Evolutionary conservation across 2,888 invertebrate genomes (phyloP), one percentile per base, ranked within the genome.

Genomic region (Eristalinus sepulchralis): DNA sequence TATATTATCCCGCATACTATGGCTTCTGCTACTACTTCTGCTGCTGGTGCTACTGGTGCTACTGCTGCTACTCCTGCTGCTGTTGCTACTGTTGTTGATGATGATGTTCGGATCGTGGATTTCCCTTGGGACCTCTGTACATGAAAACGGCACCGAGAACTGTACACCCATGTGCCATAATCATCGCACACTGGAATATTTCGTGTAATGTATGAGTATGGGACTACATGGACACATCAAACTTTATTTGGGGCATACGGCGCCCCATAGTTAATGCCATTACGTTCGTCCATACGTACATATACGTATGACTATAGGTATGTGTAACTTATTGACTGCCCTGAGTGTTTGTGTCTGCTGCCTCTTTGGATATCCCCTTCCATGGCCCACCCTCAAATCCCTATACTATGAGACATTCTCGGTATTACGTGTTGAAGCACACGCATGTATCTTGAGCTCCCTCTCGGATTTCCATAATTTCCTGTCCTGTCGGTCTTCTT

Each of bases 151-250:
- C 88, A 88, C 85, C 86, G 88, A 88, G 88, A 88, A 88, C 85
- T 88, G 88, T 91, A 91, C 92, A 92, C 92, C 91, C 92, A 92
- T 91, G 92, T 91, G 92, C 92, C 91, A 92, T 92, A 91, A 91
- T 90, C 91, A 90, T 90, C 90, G 90, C 92, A 90, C 91, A 90
- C 89, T 91, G 91, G 91, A 92, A 91, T 92, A 90, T 89, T 89
- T 88, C 88, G 88, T 89, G 88, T 89, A 90, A 91, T 89, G 89
- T 89, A 89, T 88, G 89, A 89, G 87, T 88, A 91, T 90, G 90
- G 89, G 88, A 89, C 92, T 91, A 89, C 91, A 90, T 89, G 91
- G 91, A 90, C 91, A 91, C 91, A 91, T 91, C 90, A 91, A 91
- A 91, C 89, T 91, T 91, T 90, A 91, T 91, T 90, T 90, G 90